phyloP scores from a whole-genome alignment of 2,797 vertebrate genomes.

The Decapterus maruadsi region DNA sequence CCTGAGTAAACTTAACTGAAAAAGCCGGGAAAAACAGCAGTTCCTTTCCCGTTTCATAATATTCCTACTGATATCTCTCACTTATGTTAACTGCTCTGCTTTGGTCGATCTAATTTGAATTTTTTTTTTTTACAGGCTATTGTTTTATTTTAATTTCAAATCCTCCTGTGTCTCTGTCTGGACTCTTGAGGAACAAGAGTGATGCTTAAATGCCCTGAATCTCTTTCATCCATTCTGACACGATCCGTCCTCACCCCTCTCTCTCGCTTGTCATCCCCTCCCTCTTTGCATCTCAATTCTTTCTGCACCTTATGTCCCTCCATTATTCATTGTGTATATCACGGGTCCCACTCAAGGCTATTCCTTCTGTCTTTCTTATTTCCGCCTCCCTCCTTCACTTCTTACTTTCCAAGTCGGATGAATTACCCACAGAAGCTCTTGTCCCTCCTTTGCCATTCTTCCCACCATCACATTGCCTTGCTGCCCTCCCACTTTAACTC shows the following conservation, averaged over 20 bases:
- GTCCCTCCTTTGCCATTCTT: slow-evolving; percentile 32
- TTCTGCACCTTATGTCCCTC: slow-evolving; percentile 51
- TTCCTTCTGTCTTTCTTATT: slow-evolving; percentile 55
- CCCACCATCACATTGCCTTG: slow-evolving; percentile 12
- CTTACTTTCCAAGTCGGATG: slow-evolving; percentile 55
- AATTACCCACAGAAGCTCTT: slow-evolving; percentile 44
- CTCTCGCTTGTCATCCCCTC: slow-evolving; percentile 26
- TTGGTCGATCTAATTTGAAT: slow-evolving; percentile 52
- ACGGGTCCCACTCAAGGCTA: slow-evolving; percentile 50
- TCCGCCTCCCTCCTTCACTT: slow-evolving; percentile 42
- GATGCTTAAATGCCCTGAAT: slow-evolving; percentile 41
- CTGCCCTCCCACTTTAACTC: slow-evolving; percentile 52
- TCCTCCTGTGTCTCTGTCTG: slow-evolving; percentile 16
- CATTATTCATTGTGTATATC: slow-evolving; percentile 69
- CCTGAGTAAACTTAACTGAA: neutral
- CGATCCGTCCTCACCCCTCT: slow-evolving; percentile 46
- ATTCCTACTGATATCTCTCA: slow-evolving; percentile 43
- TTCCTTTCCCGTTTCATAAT: slow-evolving; percentile 24
- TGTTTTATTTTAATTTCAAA: slow-evolving; percentile 41
- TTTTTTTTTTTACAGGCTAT: slow-evolving; percentile 37
- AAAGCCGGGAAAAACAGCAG: slow-evolving; percentile 16
- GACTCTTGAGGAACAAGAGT: slow-evolving; percentile 46
- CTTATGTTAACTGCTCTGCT: slow-evolving; percentile 26
- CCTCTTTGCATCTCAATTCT: slow-evolving; percentile 59
- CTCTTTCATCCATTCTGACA: slow-evolving; percentile 53